Percentiles rank a stretch among this genome's conserved stretches.
Evolutionary conservation across 2,888 invertebrate genomes (phyloP).

Genomic region (Camponotus fellah): DNA sequence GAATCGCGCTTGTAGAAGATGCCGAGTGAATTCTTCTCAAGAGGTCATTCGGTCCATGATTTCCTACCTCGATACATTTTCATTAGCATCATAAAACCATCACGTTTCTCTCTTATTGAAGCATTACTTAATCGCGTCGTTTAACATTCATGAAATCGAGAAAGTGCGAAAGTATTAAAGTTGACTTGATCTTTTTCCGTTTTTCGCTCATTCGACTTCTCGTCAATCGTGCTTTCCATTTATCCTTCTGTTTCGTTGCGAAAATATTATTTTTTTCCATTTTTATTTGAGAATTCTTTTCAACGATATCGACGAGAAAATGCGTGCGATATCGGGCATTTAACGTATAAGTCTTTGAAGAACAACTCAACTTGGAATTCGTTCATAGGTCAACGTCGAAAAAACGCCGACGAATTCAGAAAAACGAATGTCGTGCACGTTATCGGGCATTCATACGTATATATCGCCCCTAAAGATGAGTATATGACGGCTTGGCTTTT

Average conservation of each 20-base stretch:
- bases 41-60: slow-evolving; percentile 69
- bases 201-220: neutral
- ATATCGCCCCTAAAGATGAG: slow-evolving; percentile 63
- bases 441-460: slow-evolving; percentile 49
- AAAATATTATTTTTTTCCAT: slow-evolving; percentile 36
- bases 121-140: slow-evolving; percentile 25
- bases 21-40: slow-evolving; percentile 66
- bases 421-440: slow-evolving; percentile 58
- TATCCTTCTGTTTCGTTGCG: slow-evolving; percentile 2
- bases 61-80: slow-evolving; percentile 79
- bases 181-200: slow-evolving; percentile 38
- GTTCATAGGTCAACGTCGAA: slow-evolving; percentile 18
- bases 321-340: slow-evolving; percentile 57
- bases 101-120: neutral
- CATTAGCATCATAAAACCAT: slow-evolving; percentile 74
- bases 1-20: slow-evolving; percentile 63
- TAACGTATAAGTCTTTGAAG: slow-evolving; percentile 35
- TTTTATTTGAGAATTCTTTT: slow-evolving; percentile 39
- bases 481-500: slow-evolving; percentile 57
- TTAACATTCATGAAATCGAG: slow-evolving; percentile 54
- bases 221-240: neutral
- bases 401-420: slow-evolving; percentile 60
- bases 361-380: neutral
- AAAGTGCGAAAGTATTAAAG: slow-evolving; percentile 51
- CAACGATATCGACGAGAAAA: neutral